Percentiles rank a stretch among this genome's conserved stretches.
Evolutionary conservation across 2,113 vertebrate genomes (phyloP).

Genomic region (Nyctereutes procyonoides): DNA sequence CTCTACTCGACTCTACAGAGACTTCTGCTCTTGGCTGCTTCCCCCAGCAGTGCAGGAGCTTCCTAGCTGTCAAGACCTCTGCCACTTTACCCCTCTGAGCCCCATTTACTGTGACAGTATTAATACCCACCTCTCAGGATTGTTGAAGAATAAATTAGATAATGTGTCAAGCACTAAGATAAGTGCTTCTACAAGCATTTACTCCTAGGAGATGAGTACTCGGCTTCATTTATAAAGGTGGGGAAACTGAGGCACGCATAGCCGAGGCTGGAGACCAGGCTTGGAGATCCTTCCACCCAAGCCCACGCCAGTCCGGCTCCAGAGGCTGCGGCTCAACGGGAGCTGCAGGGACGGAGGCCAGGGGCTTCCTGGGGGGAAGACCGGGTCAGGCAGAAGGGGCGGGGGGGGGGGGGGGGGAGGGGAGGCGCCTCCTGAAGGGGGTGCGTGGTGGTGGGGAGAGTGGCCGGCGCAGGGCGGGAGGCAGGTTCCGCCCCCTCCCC

Average conservation of each 20-base stretch:
- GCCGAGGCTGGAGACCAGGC: background rate
- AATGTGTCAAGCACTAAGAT: constrained; percentile 21
- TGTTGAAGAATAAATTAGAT: constrained; percentile 66
- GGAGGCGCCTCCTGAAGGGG: background rate
- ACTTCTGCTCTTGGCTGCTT: background rate
- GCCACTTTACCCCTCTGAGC: background rate
- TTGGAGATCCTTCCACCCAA: fast-evolving
- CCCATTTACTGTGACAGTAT: constrained; percentile 41
- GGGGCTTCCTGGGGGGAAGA: background rate
- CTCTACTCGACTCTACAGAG: background rate
- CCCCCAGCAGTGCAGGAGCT: background rate
- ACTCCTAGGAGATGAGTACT: background rate
- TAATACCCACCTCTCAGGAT: constrained; percentile 61
- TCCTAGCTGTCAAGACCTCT: constrained; percentile 34
- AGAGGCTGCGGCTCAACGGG: background rate
- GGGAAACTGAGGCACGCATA: constrained; percentile 25
- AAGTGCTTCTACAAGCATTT: constrained; percentile 15
- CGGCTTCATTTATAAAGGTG: background rate
- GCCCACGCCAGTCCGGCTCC: background rate
- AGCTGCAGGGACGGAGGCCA: background rate
- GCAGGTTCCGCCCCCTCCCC: too few relatives aligned
- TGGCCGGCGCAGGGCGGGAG: background rate
- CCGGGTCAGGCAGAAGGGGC: background rate
- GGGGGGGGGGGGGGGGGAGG: background rate
- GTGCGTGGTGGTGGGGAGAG: background rate